Base-by-base conservation (phyloP, 2,888 invertebrate genomes). In the Boloria euphrosyne region DNA sequence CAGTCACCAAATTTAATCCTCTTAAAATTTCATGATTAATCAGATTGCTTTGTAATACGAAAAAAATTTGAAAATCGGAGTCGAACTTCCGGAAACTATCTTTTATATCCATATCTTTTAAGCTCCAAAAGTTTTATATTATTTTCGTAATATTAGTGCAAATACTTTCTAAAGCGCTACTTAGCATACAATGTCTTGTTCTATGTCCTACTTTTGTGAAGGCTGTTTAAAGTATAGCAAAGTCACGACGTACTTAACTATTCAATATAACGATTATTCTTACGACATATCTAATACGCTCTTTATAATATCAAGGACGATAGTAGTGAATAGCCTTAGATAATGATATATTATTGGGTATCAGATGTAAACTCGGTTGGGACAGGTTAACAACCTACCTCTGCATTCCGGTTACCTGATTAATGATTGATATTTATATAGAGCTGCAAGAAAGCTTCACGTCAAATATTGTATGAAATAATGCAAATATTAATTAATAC, bases 341-440 rank as follows among this genome's bases (percentile, higher is more conserved):
- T 87, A 87, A 78, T 76, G 75, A 74, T 78, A 81, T 87, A 88
- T 89, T 83, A 77, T 38, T 38, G 31, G 81, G 78, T 88, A 87
- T 88, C 86, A 86, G 87, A 88, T 85, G 87, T 84, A 85, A 85
- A 83, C 68, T 66, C 79, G 76, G 77, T 79, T 77, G 77, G 83
- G 84, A 87, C 87, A 86, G 85, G 89, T 85, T 84, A 88, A 86
- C 85, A 86, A 84, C 86, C 86, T 80, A 82, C 77, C 68, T 77
- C 84, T 78, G 81, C 87, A 89, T 89, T 89, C 89, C 89, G 78
- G 75, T 38, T 38, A 38, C 31, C 31, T 38, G 31, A 38, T 38
- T 38, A 87, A 87, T 85, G 82, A 86, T 81, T 75, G 69, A 62
- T 66, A 87, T 82, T 64, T 83, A n/a, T 80, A 84, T 77, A 78